phyloP scores from a whole-genome alignment of 2,888 invertebrate genomes.

The Oscheius sp. region DNA sequence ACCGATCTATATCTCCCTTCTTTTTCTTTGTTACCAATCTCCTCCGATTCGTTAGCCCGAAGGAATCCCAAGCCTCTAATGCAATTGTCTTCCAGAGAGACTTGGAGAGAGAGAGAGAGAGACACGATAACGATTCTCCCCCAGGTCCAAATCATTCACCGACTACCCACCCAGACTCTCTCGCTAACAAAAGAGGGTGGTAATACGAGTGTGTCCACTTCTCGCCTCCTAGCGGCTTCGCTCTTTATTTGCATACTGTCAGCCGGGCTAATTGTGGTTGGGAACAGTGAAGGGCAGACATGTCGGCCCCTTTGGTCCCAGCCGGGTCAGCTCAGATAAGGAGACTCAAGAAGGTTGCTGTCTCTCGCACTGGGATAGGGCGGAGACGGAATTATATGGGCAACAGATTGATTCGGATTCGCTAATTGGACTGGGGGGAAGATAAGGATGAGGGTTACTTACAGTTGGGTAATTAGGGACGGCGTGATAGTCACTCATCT shows the following conservation, averaged over 20 bases:
- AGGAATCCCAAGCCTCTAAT: slow-evolving; percentile 4
- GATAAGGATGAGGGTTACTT: too few species aligned
- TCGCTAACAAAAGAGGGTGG: too few species aligned
- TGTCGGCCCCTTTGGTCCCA: slow-evolving; percentile 29
- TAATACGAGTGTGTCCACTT: too few species aligned
- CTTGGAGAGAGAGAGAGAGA: not conserved
- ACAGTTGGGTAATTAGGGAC: too few species aligned
- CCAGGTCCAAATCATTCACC: too few species aligned
- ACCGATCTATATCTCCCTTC: not conserved
- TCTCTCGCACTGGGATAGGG: slow-evolving; percentile 1
- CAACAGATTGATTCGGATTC: too few species aligned
- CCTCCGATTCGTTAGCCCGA: not conserved
- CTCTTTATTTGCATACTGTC: slow-evolving; percentile 35
- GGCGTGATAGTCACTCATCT: too few species aligned
- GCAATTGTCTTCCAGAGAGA: slow-evolving; percentile 1
- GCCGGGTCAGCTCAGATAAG: slow-evolving; percentile 28
- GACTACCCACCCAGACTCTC: not conserved
- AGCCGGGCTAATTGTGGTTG: slow-evolving; percentile 31
- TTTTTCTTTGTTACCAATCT: not conserved
- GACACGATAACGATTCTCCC: not conserved
- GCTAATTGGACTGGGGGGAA: too few species aligned
- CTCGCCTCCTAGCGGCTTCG: not conserved
- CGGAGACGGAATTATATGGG: too few species aligned
- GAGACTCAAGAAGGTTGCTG: slow-evolving; percentile 3
- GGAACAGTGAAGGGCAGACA: not conserved